Evolutionary conservation across 2,113 vertebrate genomes (phyloP), one percentile per base, ranked within the genome.

Genomic region (Seriola aureovittata): DNA sequence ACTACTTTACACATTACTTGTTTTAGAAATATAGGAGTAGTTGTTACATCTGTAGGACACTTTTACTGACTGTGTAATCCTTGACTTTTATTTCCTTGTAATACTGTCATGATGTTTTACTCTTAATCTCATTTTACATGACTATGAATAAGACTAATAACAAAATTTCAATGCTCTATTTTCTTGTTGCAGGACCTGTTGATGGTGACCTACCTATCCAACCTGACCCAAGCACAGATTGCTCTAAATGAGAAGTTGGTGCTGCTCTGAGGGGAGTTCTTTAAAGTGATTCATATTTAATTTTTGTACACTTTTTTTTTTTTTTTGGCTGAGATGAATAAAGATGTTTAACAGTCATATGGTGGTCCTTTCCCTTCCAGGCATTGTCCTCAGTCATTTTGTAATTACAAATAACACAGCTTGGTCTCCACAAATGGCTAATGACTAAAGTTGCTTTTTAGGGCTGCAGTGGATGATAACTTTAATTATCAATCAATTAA

Each of bases 131-230:
- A 29, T 29, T 29, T 29, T 29, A 29, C 29, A 29, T 29, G 29
- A 29, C 29, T 29, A 29, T 29, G 29, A 2, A 29, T 29, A 29
- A 29, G 29, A 29, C 29, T 29, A 29, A 44, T 9, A 58, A 38
- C 38, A 10, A 25, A 21, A 23, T 63, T 93, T 95, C 78, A 80
- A 65, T 11, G 64, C 19, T 46, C 2, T 70, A n/a, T 86, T 54
- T 78, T 25, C 11, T 38, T 90, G 23, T 93, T 89, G 42, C 92
- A 99, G 97, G 97, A 99, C 88, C 92, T 98, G 29, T 90, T 99
- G 95, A 99, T 98, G 97, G 97, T 99, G 93, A 99, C 97, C 67
- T 99, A 99, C 92, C 93, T 99, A 93, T 95, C 97, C 60, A 99
- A 98, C 88, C 96, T 99, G 79, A 99, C 97, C 23, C 97, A 98